phyloP scores from a whole-genome alignment of 2,888 invertebrate species.

The Luffia ferchaultella region DNA sequence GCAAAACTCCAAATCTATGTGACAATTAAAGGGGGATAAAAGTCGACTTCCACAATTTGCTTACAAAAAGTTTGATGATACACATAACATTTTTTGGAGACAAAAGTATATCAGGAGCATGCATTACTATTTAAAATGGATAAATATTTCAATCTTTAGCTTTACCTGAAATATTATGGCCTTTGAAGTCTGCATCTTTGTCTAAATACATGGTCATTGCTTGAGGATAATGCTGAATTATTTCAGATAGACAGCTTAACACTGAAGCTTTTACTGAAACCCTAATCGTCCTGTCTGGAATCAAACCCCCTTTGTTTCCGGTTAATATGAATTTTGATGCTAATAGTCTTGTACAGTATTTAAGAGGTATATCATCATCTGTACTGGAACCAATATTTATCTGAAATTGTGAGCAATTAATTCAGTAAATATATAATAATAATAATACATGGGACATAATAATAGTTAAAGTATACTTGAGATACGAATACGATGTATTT shows the following conservation, averaged over 20 bases:
- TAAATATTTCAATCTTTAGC: no score
- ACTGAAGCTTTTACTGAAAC: constrained; percentile 93
- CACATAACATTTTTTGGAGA: no score
- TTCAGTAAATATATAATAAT: no score
- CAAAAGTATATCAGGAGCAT: no score
- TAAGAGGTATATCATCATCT: constrained; percentile 71
- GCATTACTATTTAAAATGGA: no score
- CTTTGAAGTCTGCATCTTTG: constrained; percentile 57
- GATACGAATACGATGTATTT: no score
- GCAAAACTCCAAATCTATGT: no score
- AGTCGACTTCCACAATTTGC: no score
- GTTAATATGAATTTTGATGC: constrained; percentile 77
- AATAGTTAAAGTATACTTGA: no score
- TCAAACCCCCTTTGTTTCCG: constrained; percentile 68
- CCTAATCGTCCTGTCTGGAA: constrained; percentile 77
- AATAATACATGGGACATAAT: no score
- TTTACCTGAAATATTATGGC: constrained; percentile 49
- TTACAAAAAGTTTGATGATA: no score
- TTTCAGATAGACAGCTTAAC: constrained; percentile 78
- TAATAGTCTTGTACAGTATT: constrained; percentile 77
- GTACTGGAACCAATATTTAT: constrained; percentile 72
- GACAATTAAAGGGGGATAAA: no score
- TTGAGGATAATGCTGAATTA: constrained; percentile 77
- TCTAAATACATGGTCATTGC: constrained; percentile 73
- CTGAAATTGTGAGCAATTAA: constrained; percentile 32